Evolutionary conservation across 2,797 vertebrate genomes (phyloP).

Genomic region (Myripristis murdjan): DNA sequence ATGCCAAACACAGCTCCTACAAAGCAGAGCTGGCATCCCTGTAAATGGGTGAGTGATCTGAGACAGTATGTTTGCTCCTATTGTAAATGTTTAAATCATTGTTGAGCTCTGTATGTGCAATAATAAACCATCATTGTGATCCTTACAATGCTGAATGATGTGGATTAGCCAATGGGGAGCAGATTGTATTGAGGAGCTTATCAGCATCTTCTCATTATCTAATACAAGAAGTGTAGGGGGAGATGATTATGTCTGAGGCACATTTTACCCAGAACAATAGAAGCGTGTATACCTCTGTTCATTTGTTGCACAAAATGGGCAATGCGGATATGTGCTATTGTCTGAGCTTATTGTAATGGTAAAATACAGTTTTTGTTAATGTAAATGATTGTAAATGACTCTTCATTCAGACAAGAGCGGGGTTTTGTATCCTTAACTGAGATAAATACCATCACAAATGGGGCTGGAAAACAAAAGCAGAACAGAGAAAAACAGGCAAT

Average conservation of each 20-base stretch:
- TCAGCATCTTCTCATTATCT: constrained; percentile 82
- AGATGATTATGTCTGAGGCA: constrained; percentile 64
- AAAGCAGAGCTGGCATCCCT: constrained; percentile 64
- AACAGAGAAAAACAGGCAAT: constrained; percentile 66
- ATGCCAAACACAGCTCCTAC: constrained; percentile 48
- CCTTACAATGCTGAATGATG: constrained; percentile 75
- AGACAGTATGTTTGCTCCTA: constrained; percentile 62
- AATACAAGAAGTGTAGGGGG: constrained; percentile 72
- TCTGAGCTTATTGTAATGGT: constrained; percentile 84
- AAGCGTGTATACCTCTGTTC: constrained; percentile 62
- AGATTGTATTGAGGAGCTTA: constrained; percentile 77
- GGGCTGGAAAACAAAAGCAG: constrained; percentile 77
- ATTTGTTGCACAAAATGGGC: constrained; percentile 72
- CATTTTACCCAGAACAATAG: constrained; percentile 76
- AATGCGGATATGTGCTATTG: constrained; percentile 73
- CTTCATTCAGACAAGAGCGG: constrained; percentile 73
- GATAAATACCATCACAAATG: constrained; percentile 82
- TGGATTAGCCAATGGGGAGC: constrained; percentile 77
- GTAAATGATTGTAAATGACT: constrained; percentile 83
- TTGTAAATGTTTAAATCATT: constrained; percentile 69
- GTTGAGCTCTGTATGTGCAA: constrained; percentile 75
- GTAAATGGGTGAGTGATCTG: constrained; percentile 74
- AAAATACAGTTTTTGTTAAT: constrained; percentile 83
- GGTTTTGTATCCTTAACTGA: constrained; percentile 71
- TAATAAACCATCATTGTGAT: constrained; percentile 81